These are phyloP conservation scores for Melanocharis versteri DNA, from an alignment of 2,113 vertebrate genomes.

Conservation along the genomic window DNA sequence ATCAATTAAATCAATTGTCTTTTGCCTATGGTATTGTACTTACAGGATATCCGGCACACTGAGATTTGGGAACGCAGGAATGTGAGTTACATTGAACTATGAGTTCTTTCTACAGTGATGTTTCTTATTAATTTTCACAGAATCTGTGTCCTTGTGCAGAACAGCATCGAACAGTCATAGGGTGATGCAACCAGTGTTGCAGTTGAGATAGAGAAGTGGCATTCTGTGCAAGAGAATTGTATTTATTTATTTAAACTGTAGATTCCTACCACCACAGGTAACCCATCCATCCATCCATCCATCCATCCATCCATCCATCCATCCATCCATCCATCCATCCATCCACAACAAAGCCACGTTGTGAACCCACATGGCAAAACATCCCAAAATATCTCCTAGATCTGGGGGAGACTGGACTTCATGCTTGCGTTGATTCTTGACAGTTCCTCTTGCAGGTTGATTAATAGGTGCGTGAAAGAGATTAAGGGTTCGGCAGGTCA, in stretches of 20 bases:
- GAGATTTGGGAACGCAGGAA: background rate
- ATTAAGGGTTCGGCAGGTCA: background rate
- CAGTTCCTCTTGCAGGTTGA: background rate
- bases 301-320: background rate
- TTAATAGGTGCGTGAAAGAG: background rate
- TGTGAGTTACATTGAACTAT: background rate
- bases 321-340: background rate
- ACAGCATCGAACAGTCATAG: background rate
- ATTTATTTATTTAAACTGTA: background rate
- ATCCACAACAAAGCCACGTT: background rate
- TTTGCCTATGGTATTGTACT: background rate
- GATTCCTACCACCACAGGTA: background rate
- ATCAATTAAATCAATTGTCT: constrained; percentile 27
- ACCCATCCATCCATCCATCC: background rate
- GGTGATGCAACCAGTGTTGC: background rate
- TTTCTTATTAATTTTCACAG: background rate
- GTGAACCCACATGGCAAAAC: background rate
- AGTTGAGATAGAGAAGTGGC: background rate
- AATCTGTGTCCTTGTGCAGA: background rate
- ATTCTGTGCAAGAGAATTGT: background rate
- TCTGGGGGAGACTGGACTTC: background rate
- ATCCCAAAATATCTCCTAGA: background rate
- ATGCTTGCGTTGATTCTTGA: background rate
- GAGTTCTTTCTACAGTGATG: background rate
- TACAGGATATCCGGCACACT: background rate